Base-by-base conservation (phyloP, 2,113 vertebrate species). In the Copsychus sechellarum region DNA sequence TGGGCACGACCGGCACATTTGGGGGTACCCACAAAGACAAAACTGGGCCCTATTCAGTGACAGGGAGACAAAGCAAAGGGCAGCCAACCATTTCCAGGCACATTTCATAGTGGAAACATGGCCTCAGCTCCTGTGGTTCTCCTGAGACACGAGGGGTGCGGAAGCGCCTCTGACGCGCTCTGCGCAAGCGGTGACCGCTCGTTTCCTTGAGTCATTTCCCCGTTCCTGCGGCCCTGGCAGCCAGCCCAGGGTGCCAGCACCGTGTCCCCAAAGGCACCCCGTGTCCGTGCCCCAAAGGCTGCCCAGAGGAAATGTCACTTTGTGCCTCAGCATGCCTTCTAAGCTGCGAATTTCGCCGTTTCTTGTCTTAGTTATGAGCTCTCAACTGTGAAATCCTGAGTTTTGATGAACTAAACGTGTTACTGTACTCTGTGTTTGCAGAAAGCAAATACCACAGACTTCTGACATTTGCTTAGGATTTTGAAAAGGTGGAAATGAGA, bases 41-140 rank as follows among this genome's bases (percentile, higher is more conserved):
- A 76, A 51, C 6, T 1, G 8, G 25, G 1, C 40, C 60, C 31
- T 33, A 23, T 17, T 6, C 8, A 2, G 6, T 3, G 40, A 5
- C 3, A 17, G 31, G 67, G 40, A 17, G 18, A n/a, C 31, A 34
- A 60, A 31, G 12, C 11, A 1, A 56, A 24, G 17, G 0, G 6
- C 0, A 22, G 13, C 6, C 0, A 2, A 2, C 5, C 1, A 1
- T 28, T 51, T n/a, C 33, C 34, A 24, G 79, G 28, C 1, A 0
- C 10, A 2, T 8, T 29, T n/a, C 11, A 0, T 0, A 10, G 42
- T 2, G 7, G 8, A 6, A 25, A 50, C 10, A 20, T 1, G 6
- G 50, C 64, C 15, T 40, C 4, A 26, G 36, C 40, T 61, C 2
- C 31, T 5, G 47, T 24, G 38, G 76, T 14, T 24, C 3, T 33